phyloP scores from a whole-genome alignment of 2,888 invertebrate species.

The Cataglyphis albicans region DNA sequence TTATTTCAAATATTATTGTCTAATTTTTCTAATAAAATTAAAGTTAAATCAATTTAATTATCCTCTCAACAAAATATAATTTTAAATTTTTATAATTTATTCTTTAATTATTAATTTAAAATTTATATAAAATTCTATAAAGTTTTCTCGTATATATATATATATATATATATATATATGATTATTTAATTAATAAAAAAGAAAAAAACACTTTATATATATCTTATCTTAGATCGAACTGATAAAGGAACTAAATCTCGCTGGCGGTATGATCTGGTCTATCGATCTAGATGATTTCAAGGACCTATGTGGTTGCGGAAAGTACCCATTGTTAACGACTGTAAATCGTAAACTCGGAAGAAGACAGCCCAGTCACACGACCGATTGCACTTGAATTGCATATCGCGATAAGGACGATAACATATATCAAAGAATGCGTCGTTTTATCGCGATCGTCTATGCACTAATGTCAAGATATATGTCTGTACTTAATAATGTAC shows the following conservation, averaged over 20 bases:
- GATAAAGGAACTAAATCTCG: conserved; percentile 91
- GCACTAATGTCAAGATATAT: background rate
- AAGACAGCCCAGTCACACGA: conserved; percentile 27
- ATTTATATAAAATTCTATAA: too few species aligned
- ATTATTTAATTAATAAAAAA: too few species aligned
- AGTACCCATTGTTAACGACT: conserved; percentile 92
- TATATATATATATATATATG: too few species aligned
- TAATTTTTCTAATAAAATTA: too few species aligned
- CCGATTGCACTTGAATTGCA: conserved; percentile 62
- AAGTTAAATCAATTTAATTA: too few species aligned
- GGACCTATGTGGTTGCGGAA: conserved; percentile 91
- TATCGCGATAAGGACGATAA: conserved; percentile 2
- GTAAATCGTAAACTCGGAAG: conserved; percentile 87
- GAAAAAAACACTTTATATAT: background rate
- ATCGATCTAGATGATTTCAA: conserved; percentile 95
- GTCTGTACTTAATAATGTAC: background rate
- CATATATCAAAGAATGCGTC: background rate
- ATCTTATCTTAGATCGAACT: conserved; percentile 89
- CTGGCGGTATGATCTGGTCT: conserved; percentile 97
- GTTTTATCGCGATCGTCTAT: background rate
- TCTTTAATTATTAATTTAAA: too few species aligned
- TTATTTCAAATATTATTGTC: too few species aligned
- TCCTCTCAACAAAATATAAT: too few species aligned
- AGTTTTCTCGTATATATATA: too few species aligned
- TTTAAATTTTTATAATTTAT: too few species aligned